Evolutionary conservation across 2,113 vertebrate species (phyloP).

Genomic region (Callaeas wilsoni): DNA sequence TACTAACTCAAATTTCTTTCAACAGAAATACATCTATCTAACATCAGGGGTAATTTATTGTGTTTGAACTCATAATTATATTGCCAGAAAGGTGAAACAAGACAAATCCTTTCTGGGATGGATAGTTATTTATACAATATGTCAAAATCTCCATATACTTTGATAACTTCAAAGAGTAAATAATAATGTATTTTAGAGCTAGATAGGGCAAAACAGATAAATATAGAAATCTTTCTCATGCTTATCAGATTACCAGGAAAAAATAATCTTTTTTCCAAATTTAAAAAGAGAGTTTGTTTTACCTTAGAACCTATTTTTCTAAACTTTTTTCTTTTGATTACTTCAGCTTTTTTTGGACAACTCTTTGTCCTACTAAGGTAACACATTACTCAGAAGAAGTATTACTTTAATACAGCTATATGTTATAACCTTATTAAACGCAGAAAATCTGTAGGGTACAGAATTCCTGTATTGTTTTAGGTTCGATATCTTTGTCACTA

Average conservation of each 20-base stretch:
- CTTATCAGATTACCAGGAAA: background rate
- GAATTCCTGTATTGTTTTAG: background rate
- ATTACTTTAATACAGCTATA: background rate
- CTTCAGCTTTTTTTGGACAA: background rate
- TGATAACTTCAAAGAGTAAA: background rate
- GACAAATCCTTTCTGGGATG: background rate
- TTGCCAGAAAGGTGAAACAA: background rate
- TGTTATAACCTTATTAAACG: background rate
- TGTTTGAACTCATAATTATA: background rate
- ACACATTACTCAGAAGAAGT: background rate
- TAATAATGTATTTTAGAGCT: background rate
- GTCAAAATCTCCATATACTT: background rate
- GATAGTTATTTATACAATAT: background rate
- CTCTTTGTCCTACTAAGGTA: background rate
- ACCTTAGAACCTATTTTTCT: background rate
- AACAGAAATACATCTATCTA: background rate
- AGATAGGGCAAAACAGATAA: background rate
- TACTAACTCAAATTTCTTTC: background rate
- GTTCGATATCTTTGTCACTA: background rate
- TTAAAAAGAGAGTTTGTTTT: background rate
- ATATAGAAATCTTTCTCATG: background rate
- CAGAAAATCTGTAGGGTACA: background rate
- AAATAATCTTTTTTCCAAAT: background rate
- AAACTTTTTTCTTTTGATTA: background rate
- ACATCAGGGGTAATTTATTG: background rate